Evolutionary conservation across 1,140 invertebrate genomes (phyloP), one percentile per base, ranked within the genome.

Genomic region (Nautilus pompilius): DNA sequence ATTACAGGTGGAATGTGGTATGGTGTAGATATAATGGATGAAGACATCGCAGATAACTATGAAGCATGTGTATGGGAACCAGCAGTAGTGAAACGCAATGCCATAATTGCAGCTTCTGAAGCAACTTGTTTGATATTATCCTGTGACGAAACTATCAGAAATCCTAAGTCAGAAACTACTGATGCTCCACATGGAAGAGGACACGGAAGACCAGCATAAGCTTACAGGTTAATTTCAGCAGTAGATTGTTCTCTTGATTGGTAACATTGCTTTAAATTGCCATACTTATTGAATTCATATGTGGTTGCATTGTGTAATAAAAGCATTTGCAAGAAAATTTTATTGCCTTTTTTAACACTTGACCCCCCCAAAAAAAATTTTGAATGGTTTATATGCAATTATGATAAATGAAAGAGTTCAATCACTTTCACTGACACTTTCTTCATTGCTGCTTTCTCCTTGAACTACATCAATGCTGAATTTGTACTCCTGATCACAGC

Each of bases 121-220:
- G 97, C 97, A 3, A 91, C 95, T 26, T 96, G 93, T 82, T 86
- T 97, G 33, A 93, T 99, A 72, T 85, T 99, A 0, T 98, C 95
- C 0, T 93, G 99, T 1, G 98, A 99, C 80, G 96, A 99, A 82
- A 99, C 96, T 0, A 96, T 99, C 68, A 96, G 95, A 82, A 96
- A 91, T 79, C 91, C 93, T 4, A 91, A 89, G 74, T 70, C 79
- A 28, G 73, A 70, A 48, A 70, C 63, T 4, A 59, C 55, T 4
- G 63, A 59, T 20, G 65, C 63, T 10, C 69, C 66, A n/a, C 72
- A 69, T 26, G 76, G 75, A 0, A 67, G 75, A 54, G 79, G 79
- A 5, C 51, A 77, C 41, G 79, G 79, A 17, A 65, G 79, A 55
- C 79, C 79, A 15, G 77, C 78, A 75, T 80, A 67, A 67, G n/a